These are phyloP conservation scores for Heterohyrax brucei DNA, from an alignment of 2,797 vertebrate species.

Conservation along the genomic window DNA sequence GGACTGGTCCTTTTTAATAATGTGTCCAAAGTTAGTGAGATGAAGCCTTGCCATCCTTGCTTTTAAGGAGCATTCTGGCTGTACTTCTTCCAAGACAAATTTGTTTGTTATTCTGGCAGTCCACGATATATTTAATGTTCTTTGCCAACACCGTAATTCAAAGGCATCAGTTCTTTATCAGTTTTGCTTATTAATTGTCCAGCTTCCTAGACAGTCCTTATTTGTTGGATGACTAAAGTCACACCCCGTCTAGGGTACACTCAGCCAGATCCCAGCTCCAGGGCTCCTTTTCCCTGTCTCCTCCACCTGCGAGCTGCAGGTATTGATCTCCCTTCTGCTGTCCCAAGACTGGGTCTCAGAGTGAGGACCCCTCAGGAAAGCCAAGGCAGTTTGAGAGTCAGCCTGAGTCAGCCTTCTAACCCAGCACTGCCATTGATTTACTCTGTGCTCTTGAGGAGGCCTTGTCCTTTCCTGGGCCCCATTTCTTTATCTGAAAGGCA, in stretches of 20 bases:
- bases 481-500: constrained; percentile 14
- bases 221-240: background rate
- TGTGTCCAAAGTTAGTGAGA: background rate
- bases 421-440: background rate
- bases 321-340: background rate
- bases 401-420: background rate
- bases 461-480: background rate
- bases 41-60: background rate
- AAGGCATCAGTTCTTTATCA: background rate
- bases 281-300: background rate
- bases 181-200: background rate
- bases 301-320: background rate
- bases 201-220: background rate
- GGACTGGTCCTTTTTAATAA: background rate
- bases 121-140: background rate
- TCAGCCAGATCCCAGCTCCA: background rate
- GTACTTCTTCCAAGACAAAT: background rate
- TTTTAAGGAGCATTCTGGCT: background rate
- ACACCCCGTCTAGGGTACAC: background rate
- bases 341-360: background rate
- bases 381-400: background rate
- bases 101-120: background rate
- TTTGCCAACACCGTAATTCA: background rate
- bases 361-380: background rate
- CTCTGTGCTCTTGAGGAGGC: constrained; percentile 1